phyloP scores from a whole-genome alignment of 2,888 invertebrate genomes.

The Eugnorisma glareosa region DNA sequence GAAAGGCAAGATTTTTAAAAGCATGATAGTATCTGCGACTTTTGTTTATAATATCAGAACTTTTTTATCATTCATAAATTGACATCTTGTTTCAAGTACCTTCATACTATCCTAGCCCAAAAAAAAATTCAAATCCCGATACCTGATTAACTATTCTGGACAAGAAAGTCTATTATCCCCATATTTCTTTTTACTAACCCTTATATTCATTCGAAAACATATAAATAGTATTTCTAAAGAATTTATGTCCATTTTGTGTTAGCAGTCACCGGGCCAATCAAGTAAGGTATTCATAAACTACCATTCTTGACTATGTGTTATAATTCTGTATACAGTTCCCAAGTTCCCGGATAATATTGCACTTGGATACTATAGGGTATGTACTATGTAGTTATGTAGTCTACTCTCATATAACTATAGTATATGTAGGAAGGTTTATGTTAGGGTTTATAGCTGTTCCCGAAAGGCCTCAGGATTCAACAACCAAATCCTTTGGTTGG shows the following conservation, averaged over 20 bases:
- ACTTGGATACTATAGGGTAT: conserved; percentile 39
- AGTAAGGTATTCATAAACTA: conserved; percentile 48
- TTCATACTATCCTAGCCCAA: background rate
- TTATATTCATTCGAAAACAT: conserved; percentile 14
- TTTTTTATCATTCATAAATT: conserved; percentile 32
- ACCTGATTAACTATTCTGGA: conserved; percentile 40
- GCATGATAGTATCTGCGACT: background rate
- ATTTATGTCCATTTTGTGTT: conserved; percentile 21
- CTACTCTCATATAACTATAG: conserved; percentile 39
- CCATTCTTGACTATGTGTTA: conserved; percentile 30
- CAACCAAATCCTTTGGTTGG: conserved; percentile 58
- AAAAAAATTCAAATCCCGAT: conserved; percentile 36
- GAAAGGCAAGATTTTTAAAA: background rate
- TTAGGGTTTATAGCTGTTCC: conserved; percentile 60
- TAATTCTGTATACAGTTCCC: conserved; percentile 7
- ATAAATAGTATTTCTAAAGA: conserved; percentile 17
- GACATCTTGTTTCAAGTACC: conserved; percentile 24
- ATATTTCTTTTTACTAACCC: conserved; percentile 23
- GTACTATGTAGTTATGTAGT: conserved; percentile 16
- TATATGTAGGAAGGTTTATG: conserved; percentile 50
- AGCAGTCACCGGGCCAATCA: conserved; percentile 28
- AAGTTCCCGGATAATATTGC: conserved; percentile 54
- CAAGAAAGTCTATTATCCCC: conserved; percentile 15
- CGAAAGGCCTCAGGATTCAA: conserved; percentile 50
- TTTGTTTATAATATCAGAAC: background rate